Percentiles rank a stretch among this genome's conserved stretches.
Evolutionary conservation across 2,113 vertebrate genomes (phyloP).

Genomic region (Hymenochirus boettgeri): DNA sequence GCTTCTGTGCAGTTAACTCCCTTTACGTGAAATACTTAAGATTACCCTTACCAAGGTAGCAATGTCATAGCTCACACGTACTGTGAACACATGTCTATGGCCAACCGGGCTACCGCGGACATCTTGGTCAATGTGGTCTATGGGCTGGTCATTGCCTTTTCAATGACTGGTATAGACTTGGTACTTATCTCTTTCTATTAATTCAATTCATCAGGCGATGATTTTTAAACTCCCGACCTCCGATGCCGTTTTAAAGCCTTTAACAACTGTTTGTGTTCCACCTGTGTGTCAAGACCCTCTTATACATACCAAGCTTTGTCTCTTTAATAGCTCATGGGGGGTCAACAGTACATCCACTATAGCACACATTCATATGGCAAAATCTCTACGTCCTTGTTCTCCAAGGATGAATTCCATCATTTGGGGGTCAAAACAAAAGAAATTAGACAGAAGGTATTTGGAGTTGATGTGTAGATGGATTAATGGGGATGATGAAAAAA

Average conservation of each 20-base stretch:
- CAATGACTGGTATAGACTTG: slow-evolving; percentile 22
- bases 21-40: slow-evolving; percentile 10
- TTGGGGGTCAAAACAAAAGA: slow-evolving; percentile 44
- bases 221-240: slow-evolving; percentile 20
- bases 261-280: slow-evolving; percentile 25
- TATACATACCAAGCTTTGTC: slow-evolving; percentile 21
- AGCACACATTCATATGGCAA: slow-evolving; percentile 41
- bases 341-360: slow-evolving; percentile 16
- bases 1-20: slow-evolving; percentile 6
- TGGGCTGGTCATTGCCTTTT: slow-evolving; percentile 24
- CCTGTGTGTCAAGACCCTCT: slow-evolving; percentile 16
- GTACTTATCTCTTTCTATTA: slow-evolving; percentile 20
- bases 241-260: slow-evolving; percentile 25
- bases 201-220: slow-evolving; percentile 2
- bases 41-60: slow-evolving; percentile 11
- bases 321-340: slow-evolving; percentile 36
- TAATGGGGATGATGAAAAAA: too few relatives aligned
- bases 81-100: slow-evolving; percentile 39
- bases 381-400: slow-evolving; percentile 45
- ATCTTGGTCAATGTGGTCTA: slow-evolving; percentile 31
- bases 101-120: slow-evolving; percentile 5
- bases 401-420: slow-evolving; percentile 45
- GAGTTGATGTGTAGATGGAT: background rate
- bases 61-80: slow-evolving; percentile 9
- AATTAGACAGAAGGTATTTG: slow-evolving; percentile 3